These are phyloP conservation scores for Orchesella cincta DNA, from an alignment of 1,140 invertebrate genomes.

Conservation along the genomic window DNA sequence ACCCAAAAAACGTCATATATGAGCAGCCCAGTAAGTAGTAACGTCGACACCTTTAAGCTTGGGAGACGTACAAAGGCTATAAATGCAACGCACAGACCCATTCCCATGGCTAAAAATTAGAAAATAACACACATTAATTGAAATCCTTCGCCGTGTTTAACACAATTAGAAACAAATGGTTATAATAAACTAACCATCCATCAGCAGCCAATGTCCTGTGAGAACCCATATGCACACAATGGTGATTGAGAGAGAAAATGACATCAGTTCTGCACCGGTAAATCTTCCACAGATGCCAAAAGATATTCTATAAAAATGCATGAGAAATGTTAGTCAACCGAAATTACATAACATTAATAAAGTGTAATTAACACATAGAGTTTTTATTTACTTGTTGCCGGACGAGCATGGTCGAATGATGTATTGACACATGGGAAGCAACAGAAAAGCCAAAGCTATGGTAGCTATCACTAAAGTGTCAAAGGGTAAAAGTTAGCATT, in stretches of 20 bases:
- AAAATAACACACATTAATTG: too few relatives aligned
- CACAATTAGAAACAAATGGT: conserved; percentile 32
- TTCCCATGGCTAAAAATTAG: conserved; percentile 77
- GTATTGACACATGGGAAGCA: conserved; percentile 96
- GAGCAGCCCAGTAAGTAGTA: conserved; percentile 87
- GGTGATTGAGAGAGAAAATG: conserved; percentile 85
- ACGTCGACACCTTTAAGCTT: conserved; percentile 92
- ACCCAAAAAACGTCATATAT: conserved; percentile 99
- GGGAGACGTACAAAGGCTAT: conserved; percentile 94
- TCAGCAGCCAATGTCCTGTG: conserved; percentile 95
- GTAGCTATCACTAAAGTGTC: conserved; percentile 94
- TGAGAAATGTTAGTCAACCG: not conserved
- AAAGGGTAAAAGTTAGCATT: too few relatives aligned
- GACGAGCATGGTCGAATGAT: conserved; percentile 84
- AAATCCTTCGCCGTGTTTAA: too few relatives aligned
- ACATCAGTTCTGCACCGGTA: conserved; percentile 89
- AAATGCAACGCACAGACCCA: conserved; percentile 96
- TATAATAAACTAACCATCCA: conserved; percentile 74
- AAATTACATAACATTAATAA: not conserved
- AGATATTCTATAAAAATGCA: conserved; percentile 67
- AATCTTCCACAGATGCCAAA: conserved; percentile 87
- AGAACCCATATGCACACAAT: conserved; percentile 96
- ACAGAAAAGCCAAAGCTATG: conserved; percentile 89
- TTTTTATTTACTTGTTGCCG: conserved; percentile 64
- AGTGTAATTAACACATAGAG: conserved; percentile 27